These are phyloP conservation scores for Rhagoletis zephyria DNA, from an alignment of 1,140 invertebrate genomes.

Conservation along the genomic window DNA sequence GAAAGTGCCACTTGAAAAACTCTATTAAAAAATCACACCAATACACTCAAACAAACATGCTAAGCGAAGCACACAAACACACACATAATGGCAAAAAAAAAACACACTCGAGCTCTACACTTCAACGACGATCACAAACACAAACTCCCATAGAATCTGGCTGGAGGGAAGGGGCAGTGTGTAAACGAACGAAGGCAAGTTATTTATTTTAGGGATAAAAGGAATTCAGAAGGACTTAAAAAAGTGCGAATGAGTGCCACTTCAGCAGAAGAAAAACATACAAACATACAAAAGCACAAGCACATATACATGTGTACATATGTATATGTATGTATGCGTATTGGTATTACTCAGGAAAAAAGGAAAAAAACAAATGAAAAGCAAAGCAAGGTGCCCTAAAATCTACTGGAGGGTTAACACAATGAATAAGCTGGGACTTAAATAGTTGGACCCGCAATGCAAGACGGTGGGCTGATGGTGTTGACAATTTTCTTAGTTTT, in stretches of 20 bases:
- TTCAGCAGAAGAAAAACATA: not conserved
- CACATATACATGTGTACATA: not conserved
- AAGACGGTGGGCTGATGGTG: not conserved
- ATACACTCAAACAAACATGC: slow-evolving; percentile 21
- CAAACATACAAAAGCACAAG: not conserved
- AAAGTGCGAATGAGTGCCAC: slow-evolving; percentile 50
- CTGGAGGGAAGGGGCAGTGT: not conserved
- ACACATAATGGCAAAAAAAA: not conserved
- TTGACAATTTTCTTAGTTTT: slow-evolving; percentile 42
- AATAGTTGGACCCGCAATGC: slow-evolving; percentile 14
- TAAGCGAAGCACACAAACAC: not conserved
- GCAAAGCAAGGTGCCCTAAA: not conserved
- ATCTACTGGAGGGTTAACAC: slow-evolving; percentile 40
- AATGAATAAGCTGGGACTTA: slow-evolving; percentile 38
- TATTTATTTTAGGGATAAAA: slow-evolving; percentile 54
- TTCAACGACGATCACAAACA: not conserved
- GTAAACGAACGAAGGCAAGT: not conserved
- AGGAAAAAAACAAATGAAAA: not conserved
- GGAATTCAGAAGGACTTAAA: slow-evolving; percentile 49
- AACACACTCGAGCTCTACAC: not conserved
- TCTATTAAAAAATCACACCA: slow-evolving; percentile 53
- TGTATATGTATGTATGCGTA: no score
- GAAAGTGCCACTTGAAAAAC: slow-evolving; percentile 51
- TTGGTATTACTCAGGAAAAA: not conserved
- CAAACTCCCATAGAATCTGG: not conserved